Evolutionary conservation across 2,797 vertebrate species (phyloP).

Genomic region (Sebastes itinus): DNA sequence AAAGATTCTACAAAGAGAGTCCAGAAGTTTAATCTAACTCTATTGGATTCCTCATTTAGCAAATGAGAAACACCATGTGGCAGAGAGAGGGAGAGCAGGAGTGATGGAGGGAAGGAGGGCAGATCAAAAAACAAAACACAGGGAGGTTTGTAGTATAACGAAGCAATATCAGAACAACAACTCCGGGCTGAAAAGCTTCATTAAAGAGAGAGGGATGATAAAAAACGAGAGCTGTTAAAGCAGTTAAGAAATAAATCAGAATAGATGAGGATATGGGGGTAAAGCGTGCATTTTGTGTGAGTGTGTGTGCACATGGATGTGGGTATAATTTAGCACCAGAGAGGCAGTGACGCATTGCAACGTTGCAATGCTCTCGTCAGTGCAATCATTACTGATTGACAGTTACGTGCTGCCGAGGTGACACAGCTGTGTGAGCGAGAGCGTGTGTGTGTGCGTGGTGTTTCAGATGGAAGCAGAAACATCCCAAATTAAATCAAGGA

Average conservation of each 20-base stretch:
- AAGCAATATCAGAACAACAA: constrained; percentile 44
- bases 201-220: constrained; percentile 27
- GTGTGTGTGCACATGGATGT: not conserved
- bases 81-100: constrained; percentile 13
- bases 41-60: constrained; percentile 69
- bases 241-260: constrained; percentile 11
- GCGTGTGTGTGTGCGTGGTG: not conserved
- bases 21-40: constrained; percentile 64
- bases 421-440: constrained; percentile 45
- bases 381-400: constrained; percentile 61
- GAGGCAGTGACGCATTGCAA: constrained; percentile 30
- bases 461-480: constrained; percentile 28
- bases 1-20: constrained; percentile 52
- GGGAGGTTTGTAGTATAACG: constrained; percentile 14
- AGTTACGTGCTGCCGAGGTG: constrained; percentile 39
- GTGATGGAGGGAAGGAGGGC: constrained; percentile 15
- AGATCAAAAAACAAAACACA: not conserved
- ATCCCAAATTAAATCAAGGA: constrained; percentile 56
- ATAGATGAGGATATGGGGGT: not conserved
- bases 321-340: constrained; percentile 32
- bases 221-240: constrained; percentile 14
- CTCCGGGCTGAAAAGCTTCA: constrained; percentile 29
- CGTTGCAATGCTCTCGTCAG: constrained; percentile 40
- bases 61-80: constrained; percentile 67
- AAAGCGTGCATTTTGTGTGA: not conserved